Evolutionary conservation across 2,797 vertebrate genomes (phyloP).

Genomic region (Smutsia gigantea): DNA sequence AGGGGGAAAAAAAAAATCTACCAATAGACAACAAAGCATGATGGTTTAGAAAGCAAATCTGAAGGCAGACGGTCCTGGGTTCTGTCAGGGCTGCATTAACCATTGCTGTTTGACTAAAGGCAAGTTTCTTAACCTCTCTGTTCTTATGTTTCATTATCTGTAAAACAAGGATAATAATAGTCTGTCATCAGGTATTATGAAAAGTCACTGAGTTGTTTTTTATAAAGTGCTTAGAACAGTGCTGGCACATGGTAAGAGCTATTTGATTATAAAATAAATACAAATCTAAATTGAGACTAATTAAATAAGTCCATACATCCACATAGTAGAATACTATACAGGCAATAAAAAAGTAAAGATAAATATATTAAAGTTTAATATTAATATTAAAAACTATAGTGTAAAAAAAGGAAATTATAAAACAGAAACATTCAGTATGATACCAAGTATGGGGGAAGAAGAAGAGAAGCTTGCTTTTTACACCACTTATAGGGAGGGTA

Average conservation of each 20-base stretch:
- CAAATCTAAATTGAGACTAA: background rate
- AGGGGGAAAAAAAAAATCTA: background rate
- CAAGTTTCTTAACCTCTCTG: background rate
- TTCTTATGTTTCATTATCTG: background rate
- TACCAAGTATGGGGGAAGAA: background rate
- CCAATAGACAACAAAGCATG: background rate
- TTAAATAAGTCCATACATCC: background rate
- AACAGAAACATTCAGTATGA: background rate
- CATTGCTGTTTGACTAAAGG: background rate
- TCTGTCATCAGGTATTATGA: background rate
- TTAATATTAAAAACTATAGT: background rate
- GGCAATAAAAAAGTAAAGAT: background rate
- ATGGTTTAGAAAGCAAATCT: background rate
- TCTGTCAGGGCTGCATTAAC: background rate
- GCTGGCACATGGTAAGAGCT: background rate
- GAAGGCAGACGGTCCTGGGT: background rate
- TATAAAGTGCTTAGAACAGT: background rate
- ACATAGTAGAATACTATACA: background rate
- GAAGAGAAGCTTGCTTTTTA: background rate
- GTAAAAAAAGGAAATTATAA: background rate
- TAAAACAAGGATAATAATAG: background rate
- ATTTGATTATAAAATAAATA: constrained; percentile 27
- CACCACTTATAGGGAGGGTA: background rate
- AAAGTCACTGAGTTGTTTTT: background rate
- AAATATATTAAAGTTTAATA: background rate